A percentile compares a stretch with the other conserved stretches of the same genome.
Evolutionary conservation across 1,140 invertebrate genomes (phyloP).

Genomic region (Drosophila pseudoobscura): DNA sequence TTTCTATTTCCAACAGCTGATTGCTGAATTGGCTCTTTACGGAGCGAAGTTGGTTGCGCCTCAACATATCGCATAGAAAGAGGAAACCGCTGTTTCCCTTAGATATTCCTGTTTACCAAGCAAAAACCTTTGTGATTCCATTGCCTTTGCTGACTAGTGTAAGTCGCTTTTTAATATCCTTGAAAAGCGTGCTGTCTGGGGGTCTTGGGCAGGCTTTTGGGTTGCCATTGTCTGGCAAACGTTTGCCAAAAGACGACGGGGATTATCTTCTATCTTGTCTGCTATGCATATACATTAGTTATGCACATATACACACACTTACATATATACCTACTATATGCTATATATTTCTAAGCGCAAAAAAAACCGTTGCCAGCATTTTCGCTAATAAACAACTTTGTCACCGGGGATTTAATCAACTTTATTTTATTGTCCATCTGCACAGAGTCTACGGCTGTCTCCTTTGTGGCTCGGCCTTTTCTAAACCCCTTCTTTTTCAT

Average conservation of each 20-base stretch:
- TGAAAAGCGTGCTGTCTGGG: constrained; percentile 33
- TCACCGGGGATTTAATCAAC: constrained; percentile 59
- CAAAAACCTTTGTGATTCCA: not conserved
- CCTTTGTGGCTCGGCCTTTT: not conserved
- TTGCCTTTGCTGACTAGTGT: constrained; percentile 16
- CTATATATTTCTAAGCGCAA: constrained; percentile 6
- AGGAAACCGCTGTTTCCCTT: too few species aligned
- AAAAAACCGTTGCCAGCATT: constrained; percentile 5
- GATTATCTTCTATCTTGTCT: constrained; percentile 18
- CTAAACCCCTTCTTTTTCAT: constrained; percentile 40
- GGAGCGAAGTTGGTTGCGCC: too few species aligned
- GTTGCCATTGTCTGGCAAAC: constrained; percentile 28
- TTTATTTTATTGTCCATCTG: constrained; percentile 52
- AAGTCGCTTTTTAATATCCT: constrained; percentile 54
- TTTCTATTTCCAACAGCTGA: too few species aligned
- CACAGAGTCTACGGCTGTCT: constrained; percentile 9
- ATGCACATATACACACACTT: not conserved
- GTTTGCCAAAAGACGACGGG: constrained; percentile 14
- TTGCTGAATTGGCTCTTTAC: too few species aligned
- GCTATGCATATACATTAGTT: constrained; percentile 25
- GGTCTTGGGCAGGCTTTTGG: constrained; percentile 11
- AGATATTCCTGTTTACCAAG: too few species aligned
- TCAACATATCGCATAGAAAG: too few species aligned
- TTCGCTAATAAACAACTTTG: constrained; percentile 46
- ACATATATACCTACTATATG: constrained; percentile 5